Evolutionary conservation across 2,113 vertebrate genomes (phyloP).

Genomic region (Hylia prasina): DNA sequence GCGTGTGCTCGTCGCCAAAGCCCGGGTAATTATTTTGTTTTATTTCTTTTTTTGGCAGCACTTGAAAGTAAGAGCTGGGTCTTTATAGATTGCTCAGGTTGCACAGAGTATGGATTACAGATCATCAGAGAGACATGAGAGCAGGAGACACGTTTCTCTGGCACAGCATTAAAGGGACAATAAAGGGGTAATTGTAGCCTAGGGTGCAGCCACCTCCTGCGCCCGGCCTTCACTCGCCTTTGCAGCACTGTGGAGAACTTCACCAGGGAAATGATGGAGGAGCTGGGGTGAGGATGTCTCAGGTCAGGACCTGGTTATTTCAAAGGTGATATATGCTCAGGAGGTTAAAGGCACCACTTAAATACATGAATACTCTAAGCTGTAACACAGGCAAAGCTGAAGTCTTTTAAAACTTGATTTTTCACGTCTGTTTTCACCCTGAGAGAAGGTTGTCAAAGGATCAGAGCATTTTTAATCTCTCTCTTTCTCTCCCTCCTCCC

Average conservation of each 20-base stretch:
- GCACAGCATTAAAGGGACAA: slow-evolving; percentile 53
- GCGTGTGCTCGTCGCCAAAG: background rate
- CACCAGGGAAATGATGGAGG: background rate
- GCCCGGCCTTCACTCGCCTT: background rate
- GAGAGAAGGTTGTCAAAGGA: background rate
- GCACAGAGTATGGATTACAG: slow-evolving; percentile 36
- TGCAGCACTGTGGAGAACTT: background rate
- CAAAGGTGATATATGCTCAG: slow-evolving; percentile 10
- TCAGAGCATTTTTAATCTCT: slow-evolving; percentile 28
- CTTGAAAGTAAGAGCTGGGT: slow-evolving; percentile 48
- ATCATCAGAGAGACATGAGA: slow-evolving; percentile 56
- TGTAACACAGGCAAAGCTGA: background rate
- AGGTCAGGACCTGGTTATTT: slow-evolving; percentile 38
- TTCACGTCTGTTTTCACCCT: background rate
- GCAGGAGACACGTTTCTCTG: slow-evolving; percentile 30
- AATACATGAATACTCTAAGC: background rate
- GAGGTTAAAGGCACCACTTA: slow-evolving; percentile 33
- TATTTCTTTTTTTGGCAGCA: slow-evolving; percentile 45
- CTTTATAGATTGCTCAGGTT: slow-evolving; percentile 63
- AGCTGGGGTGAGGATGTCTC: background rate
- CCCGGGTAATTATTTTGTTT: slow-evolving; percentile 40
- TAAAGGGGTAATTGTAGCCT: slow-evolving; percentile 39
- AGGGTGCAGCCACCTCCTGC: background rate
- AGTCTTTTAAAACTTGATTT: slow-evolving; percentile 11
- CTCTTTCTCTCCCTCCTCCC: background rate